These are phyloP conservation scores for Typhlomys cinereus DNA, from an alignment of 2,113 vertebrate genomes.

Conservation along the genomic window DNA sequence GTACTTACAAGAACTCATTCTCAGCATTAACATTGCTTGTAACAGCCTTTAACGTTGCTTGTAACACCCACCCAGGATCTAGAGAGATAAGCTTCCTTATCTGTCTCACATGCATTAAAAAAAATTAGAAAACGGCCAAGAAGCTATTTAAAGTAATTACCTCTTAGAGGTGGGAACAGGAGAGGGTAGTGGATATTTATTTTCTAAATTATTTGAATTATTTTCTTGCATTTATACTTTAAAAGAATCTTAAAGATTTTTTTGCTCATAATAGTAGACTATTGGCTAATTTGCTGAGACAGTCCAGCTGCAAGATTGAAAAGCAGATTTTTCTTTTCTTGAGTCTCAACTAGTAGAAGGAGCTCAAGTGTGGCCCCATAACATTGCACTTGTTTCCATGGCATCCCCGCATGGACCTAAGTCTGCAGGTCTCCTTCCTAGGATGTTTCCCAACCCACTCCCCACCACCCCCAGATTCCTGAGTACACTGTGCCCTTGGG, in stretches of 20 bases:
- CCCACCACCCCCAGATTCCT: neutral
- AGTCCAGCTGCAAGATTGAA: neutral
- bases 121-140: neutral
- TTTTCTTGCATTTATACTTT: neutral
- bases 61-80: neutral
- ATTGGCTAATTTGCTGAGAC: conserved; percentile 19
- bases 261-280: neutral
- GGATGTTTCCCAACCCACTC: neutral
- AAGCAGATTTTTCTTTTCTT: neutral
- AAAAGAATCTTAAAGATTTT: neutral
- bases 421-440: neutral
- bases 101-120: neutral
- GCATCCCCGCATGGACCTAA: neutral
- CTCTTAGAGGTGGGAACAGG: neutral
- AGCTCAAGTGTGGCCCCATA: neutral
- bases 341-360: neutral
- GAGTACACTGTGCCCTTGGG: neutral
- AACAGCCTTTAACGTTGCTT: neutral
- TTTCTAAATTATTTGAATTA: conserved; percentile 14
- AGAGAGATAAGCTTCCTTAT: neutral
- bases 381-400: neutral
- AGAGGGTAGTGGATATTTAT: neutral
- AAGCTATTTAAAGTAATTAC: neutral
- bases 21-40: neutral
- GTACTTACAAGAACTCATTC: neutral